These are phyloP conservation scores for Paelopatides confundens DNA, from an alignment of 53 echinoderm and acorn worm species.

Conservation along the genomic window DNA sequence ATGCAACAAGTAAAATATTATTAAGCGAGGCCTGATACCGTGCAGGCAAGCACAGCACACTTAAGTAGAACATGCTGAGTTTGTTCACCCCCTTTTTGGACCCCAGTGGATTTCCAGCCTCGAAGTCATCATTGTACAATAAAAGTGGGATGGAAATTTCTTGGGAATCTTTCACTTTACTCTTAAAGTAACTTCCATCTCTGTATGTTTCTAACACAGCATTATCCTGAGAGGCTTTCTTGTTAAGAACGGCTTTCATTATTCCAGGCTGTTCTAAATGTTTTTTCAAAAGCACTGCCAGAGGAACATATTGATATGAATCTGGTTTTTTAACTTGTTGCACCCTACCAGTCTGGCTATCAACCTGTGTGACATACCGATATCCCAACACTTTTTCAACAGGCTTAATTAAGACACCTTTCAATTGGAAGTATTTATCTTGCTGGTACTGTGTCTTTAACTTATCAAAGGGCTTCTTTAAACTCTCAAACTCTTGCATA, in stretches of 20 bases:
- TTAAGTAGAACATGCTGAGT: conserved; percentile 35
- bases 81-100: conserved; percentile 44
- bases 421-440: conserved; percentile 31
- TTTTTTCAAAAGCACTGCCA: conserved; percentile 5
- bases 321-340: conserved; percentile 9
- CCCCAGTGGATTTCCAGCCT: conserved; percentile 40
- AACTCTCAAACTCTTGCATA: not conserved
- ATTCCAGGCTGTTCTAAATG: conserved; percentile 64
- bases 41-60: conserved; percentile 26
- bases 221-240: conserved; percentile 26
- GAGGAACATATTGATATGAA: conserved; percentile 55
- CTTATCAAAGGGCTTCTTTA: conserved; percentile 1
- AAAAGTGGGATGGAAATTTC: conserved; percentile 18
- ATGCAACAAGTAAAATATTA: not conserved
- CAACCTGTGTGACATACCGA: not conserved
- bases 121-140: conserved; percentile 50
- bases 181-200: conserved; percentile 57
- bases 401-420: conserved; percentile 18
- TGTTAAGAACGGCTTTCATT: conserved; percentile 53
- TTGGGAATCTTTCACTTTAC: not conserved
- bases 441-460: conserved; percentile 23
- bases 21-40: conserved; percentile 39
- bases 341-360: conserved; percentile 24
- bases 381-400: conserved; percentile 8
- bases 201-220: conserved; percentile 46